Evolutionary conservation across 64 coral and sea anemone species (phyloP).

Genomic region (Hydrozoanthus tunicans): DNA sequence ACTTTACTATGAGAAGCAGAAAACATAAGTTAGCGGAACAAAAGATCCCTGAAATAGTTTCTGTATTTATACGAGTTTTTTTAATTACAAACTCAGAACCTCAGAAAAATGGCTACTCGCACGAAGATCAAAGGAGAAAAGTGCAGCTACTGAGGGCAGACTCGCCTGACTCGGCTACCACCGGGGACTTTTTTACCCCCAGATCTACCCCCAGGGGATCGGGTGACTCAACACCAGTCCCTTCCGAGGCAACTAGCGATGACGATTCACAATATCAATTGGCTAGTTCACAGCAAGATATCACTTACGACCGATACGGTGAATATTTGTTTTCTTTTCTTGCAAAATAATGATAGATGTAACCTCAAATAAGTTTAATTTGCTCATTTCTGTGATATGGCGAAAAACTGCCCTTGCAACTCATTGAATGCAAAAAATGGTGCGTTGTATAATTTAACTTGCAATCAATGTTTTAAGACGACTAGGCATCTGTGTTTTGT

Average conservation of each 20-base stretch:
- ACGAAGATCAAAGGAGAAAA: constrained; percentile 38
- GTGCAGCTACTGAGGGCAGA: constrained; percentile 52
- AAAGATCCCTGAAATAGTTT: neutral
- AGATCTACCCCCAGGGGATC: constrained; percentile 59
- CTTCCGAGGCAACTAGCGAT: constrained; percentile 54
- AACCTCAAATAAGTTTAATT: neutral
- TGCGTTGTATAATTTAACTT: no score
- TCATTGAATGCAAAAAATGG: no score
- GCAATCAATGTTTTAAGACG: no score
- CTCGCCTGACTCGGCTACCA: constrained; percentile 70
- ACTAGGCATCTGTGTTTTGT: no score
- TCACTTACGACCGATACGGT: constrained; percentile 51
- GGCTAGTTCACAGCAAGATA: constrained; percentile 20
- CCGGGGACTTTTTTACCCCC: constrained; percentile 73
- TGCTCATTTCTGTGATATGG: no score
- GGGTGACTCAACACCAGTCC: constrained; percentile 61
- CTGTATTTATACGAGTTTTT: constrained; percentile 5
- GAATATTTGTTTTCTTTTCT: constrained; percentile 25
- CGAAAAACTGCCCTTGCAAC: no score
- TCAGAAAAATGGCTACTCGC: constrained; percentile 41
- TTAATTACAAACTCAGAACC: constrained; percentile 41
- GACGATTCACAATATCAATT: constrained; percentile 63
- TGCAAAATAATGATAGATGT: neutral
- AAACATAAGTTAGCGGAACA: neutral
- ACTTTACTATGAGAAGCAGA: no score